Conservation (phyloP, 2,888 invertebrate species). For the Plagodis pulveraria region DNA sequence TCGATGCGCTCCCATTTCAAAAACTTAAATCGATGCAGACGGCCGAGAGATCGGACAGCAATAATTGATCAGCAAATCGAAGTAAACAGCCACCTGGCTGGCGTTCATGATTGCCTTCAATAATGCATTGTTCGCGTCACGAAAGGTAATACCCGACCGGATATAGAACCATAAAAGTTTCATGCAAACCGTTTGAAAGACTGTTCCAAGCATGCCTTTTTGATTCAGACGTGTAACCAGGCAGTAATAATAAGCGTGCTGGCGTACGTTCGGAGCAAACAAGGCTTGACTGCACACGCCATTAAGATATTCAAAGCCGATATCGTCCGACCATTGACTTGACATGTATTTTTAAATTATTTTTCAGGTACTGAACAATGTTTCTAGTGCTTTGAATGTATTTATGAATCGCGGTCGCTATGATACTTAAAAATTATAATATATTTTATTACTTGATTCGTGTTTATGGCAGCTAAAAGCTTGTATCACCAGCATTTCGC, state of each 20-base stretch:
- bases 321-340: slow-evolving; percentile 55
- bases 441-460: slow-evolving; percentile 41
- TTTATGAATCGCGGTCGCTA: slow-evolving; percentile 36
- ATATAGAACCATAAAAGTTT: slow-evolving; percentile 35
- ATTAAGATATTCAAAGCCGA: slow-evolving; percentile 70
- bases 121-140: slow-evolving; percentile 72
- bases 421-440: slow-evolving; percentile 45
- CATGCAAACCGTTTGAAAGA: slow-evolving; percentile 24
- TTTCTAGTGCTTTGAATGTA: slow-evolving; percentile 44
- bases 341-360: slow-evolving; percentile 59
- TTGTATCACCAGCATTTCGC: slow-evolving; percentile 24
- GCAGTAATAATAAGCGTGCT: slow-evolving; percentile 59
- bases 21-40: slow-evolving; percentile 41
- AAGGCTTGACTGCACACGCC: slow-evolving; percentile 68
- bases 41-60: slow-evolving; percentile 46
- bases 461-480: slow-evolving; percentile 39
- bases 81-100: slow-evolving; percentile 70
- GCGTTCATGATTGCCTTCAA: slow-evolving; percentile 71
- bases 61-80: slow-evolving; percentile 77
- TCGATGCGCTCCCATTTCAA: slow-evolving; percentile 24
- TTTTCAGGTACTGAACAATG: slow-evolving; percentile 34
- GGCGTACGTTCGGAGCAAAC: slow-evolving; percentile 58
- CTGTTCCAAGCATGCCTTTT: slow-evolving; percentile 31
- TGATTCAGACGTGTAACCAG: slow-evolving; percentile 45
- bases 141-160: slow-evolving; percentile 57